These are phyloP conservation scores for Papilio machaon DNA, from an alignment of 1,140 invertebrate species.

Conservation along the genomic window DNA sequence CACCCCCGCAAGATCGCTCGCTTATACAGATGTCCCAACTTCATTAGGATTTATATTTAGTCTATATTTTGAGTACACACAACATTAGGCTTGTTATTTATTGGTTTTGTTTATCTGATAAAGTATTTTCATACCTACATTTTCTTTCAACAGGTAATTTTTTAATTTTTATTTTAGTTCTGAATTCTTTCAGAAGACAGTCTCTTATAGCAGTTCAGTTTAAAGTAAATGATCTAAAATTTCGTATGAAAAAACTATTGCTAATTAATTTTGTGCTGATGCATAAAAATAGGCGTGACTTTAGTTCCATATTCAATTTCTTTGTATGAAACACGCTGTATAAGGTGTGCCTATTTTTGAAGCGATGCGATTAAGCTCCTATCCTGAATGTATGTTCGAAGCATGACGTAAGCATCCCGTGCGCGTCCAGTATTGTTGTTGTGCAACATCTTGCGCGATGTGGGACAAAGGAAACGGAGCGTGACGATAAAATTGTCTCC, in stretches of 20 bases:
- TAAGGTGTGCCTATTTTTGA: slow-evolving; percentile 45
- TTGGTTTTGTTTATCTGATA: neutral
- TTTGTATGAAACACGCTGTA: slow-evolving; percentile 59
- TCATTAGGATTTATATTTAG: slow-evolving; percentile 42
- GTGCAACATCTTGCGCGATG: slow-evolving; percentile 74
- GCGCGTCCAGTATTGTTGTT: slow-evolving; percentile 70
- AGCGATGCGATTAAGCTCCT: slow-evolving; percentile 63
- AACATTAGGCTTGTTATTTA: slow-evolving; percentile 5
- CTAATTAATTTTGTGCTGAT: too few relatives aligned
- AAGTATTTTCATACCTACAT: neutral
- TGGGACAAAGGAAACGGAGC: slow-evolving; percentile 63
- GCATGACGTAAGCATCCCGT: slow-evolving; percentile 71
- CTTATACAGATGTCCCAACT: slow-evolving; percentile 78
- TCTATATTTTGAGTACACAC: slow-evolving; percentile 20
- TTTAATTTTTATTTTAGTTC: too few relatives aligned
- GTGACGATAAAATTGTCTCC: slow-evolving; percentile 75
- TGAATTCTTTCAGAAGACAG: too few relatives aligned
- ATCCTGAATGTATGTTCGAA: slow-evolving; percentile 71
- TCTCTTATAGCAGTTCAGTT: slow-evolving; percentile 23
- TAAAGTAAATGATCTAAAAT: neutral
- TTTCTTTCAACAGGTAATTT: neutral
- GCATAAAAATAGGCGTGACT: neutral
- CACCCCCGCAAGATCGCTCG: slow-evolving; percentile 78
- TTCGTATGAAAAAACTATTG: too few relatives aligned
- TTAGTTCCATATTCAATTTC: neutral